A percentile compares a stretch with the other conserved stretches of the same genome.
phyloP scores from a whole-genome alignment of 2,797 vertebrate genomes.

The Microtus agrestis region DNA sequence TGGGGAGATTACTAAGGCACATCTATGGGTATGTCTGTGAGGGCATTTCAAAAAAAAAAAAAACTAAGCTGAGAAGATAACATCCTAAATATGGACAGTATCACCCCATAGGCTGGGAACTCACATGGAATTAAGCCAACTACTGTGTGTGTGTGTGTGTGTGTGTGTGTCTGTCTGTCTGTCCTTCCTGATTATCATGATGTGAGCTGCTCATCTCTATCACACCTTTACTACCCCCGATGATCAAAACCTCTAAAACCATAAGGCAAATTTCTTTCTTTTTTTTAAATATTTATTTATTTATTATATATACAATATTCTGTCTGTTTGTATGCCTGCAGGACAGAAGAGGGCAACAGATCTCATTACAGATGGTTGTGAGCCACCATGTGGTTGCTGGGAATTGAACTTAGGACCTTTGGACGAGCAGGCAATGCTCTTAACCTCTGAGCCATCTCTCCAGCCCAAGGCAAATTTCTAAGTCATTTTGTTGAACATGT shows the following conservation, averaged over 20 bases:
- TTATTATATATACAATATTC: too few species aligned
- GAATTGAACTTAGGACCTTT: too few species aligned
- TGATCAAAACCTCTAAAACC: not conserved
- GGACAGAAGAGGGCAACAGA: too few species aligned
- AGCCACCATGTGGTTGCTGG: too few species aligned
- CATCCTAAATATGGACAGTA: not conserved
- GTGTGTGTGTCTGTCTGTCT: not conserved
- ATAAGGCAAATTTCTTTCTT: not conserved
- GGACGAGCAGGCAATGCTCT: too few species aligned
- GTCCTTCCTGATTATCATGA: not conserved
- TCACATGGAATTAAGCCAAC: not conserved
- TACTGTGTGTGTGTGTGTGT: not conserved
- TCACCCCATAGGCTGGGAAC: not conserved
- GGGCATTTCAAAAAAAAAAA: not conserved
- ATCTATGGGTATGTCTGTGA: not conserved
- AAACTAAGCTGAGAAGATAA: not conserved
- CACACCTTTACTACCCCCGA: not conserved
- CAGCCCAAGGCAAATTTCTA: too few species aligned
- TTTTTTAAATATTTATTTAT: too few species aligned
- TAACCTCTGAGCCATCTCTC: too few species aligned
- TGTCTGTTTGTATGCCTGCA: too few species aligned
- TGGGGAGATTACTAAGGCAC: not conserved
- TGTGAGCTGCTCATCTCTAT: not conserved
- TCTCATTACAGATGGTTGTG: too few species aligned
- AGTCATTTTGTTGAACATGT: not conserved